Evolutionary conservation across 2,797 vertebrate genomes (phyloP), one percentile per base, ranked within the genome.

Genomic region (Pantherophis alleghaniensis): DNA sequence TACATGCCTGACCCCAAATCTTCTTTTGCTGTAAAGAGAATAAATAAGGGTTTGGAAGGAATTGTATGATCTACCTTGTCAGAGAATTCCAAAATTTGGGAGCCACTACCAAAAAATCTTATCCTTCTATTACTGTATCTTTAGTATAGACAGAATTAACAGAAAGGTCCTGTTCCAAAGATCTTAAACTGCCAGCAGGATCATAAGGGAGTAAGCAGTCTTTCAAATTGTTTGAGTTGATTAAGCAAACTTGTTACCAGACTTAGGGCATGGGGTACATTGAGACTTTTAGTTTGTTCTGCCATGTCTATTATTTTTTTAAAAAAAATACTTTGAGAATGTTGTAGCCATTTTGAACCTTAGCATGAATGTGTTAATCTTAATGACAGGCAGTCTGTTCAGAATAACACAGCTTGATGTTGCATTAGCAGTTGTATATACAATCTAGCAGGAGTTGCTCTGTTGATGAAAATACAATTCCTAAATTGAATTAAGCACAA

Each of bases 401-500:
- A 69, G 69, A 90, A 51, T 28, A 87, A 83, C 9, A 69, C 0
- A 69, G 1, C 57, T 66, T 92, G 90, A 28, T 55, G 90, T 89
- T 18, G 89, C 7, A 61, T 28, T 16, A 6, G 5, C 91, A 83
- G 95, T 94, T 56, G 90, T 86, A 91, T 92, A 89, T 42, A 93
- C 63, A 86, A 9, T 53, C 10, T 74, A 86, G 93, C 93, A 24
- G 88, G 6, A 90, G 92, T 47, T 86, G 56, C 61, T 86, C 90
- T 86, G 87, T 61, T 92, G 93, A 92, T 94, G 93, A 91, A 60
- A 94, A 96, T 90, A 94, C 61, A 92, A 96, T 93, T 93, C 93
- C 92, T 92, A 94, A 95, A 97, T 95, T 93, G 96, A 95, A 96
- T 86, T 93, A 51, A 87, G 93, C 88, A 90, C 32, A 95, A 96